Conservation (phyloP, 2,113 vertebrate genomes). For the Corythoichthys intestinalis region DNA sequence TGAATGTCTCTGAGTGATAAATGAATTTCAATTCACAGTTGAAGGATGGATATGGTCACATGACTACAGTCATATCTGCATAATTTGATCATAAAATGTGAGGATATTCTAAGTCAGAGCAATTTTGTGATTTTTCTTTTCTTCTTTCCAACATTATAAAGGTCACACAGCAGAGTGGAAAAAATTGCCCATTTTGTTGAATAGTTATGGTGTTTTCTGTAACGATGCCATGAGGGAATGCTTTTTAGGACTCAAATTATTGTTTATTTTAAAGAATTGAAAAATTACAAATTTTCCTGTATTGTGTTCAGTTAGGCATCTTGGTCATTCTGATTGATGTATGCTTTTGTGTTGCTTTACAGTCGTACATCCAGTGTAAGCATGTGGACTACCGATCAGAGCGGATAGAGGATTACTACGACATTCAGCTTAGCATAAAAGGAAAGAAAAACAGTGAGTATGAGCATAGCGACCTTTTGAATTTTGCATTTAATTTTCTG, state of each 20-base stretch:
- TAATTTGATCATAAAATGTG: too few species aligned
- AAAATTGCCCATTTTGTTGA: not conserved
- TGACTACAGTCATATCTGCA: not conserved
- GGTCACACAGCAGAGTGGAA: not conserved
- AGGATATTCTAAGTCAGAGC: not conserved
- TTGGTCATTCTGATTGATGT: not conserved
- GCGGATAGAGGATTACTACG: conserved; percentile 99
- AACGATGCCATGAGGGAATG: too few species aligned
- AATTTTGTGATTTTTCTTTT: too few species aligned
- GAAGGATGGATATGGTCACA: too few species aligned
- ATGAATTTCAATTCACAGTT: too few species aligned
- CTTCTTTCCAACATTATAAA: too few species aligned
- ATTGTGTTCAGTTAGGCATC: not conserved
- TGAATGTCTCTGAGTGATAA: too few species aligned
- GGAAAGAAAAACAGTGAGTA: conserved; percentile 99
- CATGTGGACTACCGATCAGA: conserved; percentile 98
- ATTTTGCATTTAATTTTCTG: not conserved
- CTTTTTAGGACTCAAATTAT: too few species aligned
- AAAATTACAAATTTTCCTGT: not conserved
- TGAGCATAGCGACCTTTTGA: not conserved
- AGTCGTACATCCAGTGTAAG: conserved; percentile 99
- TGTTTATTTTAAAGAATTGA: not conserved
- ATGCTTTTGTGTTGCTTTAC: conserved; percentile 30
- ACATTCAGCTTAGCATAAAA: conserved; percentile 99
- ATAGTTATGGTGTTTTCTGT: too few species aligned